Base-by-base conservation (phyloP, 1,140 invertebrate genomes). In the Trichomalopsis sarcophagae region DNA sequence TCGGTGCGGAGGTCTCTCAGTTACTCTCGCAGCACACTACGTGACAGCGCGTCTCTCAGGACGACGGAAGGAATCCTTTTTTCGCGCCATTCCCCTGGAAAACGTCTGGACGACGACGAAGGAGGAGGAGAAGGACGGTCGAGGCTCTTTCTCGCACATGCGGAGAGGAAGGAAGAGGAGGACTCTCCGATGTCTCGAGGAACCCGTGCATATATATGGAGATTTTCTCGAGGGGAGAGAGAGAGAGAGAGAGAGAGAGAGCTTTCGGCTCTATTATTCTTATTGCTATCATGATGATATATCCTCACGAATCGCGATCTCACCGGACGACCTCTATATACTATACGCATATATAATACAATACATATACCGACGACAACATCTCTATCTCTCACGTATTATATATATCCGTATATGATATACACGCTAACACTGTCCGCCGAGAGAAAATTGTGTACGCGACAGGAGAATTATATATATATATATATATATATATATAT, bases 291-390 rank as follows among this genome's bases (percentile, higher is more conserved):
- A 71, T 71, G 69, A 33, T 71, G 30, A 71, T 71, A 71, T 71
- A 33, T 13, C 69, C 69, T 71, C 69, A 71, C 69, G 30, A 71
- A 71, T 71, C 69, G 69, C 69, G 69, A 71, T 30, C 69, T 71
- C 69, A 71, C 69, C 69, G 55, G 55, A 62, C 55, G 55, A 62
- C 21, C 55, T 62, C 55, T 62, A n/a, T 62, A 62, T 62, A 62
- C 21, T 62, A 62, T 62, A 55, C 5, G 17, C 17, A 55, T 55
- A 55, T 47, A 50, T 50, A 50, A 50, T 17, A 50, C 10, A 14
- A 0, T 1, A 17, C 17, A 17, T 44, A 44, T 44, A 62, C 6
- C 55, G 55, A 62, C 55, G 55, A 62, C 55, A 62, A 62, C 55
- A 62, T 62, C 55, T 62, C 55, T 62, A 62, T 62, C 55, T 62